Percentiles rank a stretch among this genome's conserved stretches.
Conservation (phyloP, 2,888 invertebrate species). For the Oscheius sp. region DNA sequence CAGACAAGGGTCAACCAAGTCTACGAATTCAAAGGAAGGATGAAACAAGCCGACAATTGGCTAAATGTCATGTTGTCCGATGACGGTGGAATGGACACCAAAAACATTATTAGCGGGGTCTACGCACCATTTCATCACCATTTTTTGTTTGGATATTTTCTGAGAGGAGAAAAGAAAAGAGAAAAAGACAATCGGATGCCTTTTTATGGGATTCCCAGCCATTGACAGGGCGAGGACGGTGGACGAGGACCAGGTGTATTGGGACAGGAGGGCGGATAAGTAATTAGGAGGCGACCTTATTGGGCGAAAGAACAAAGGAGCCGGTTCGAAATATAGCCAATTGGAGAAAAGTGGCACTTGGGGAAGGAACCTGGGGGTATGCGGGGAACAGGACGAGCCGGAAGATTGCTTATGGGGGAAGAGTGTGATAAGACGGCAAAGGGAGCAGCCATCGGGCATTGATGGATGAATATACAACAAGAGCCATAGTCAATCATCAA, state of each 20-base stretch:
- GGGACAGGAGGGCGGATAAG: slow-evolving; percentile 5
- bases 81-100: not conserved
- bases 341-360: not conserved
- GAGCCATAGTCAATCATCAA: not conserved
- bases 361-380: not conserved
- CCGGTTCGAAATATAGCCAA: not conserved
- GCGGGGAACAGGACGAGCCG: not conserved
- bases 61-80: not conserved
- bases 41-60: not conserved
- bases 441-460: slow-evolving; percentile 4
- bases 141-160: not conserved
- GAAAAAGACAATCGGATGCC: slow-evolving; percentile 1
- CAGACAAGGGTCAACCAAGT: not conserved
- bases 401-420: slow-evolving; percentile 9
- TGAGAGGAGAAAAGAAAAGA: not conserved
- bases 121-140: too few species aligned
- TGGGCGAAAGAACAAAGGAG: slow-evolving; percentile 19
- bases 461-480: slow-evolving; percentile 12
- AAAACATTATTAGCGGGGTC: too few species aligned
- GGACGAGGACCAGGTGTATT: not conserved
- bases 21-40: slow-evolving; percentile 4
- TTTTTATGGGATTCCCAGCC: slow-evolving; percentile 14
- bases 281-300: slow-evolving; percentile 3
- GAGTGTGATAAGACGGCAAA: slow-evolving; percentile 16
- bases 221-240: not conserved